Evolutionary conservation across 23 tunicate species (phyloP).

Genomic region (Corella eumyota): DNA sequence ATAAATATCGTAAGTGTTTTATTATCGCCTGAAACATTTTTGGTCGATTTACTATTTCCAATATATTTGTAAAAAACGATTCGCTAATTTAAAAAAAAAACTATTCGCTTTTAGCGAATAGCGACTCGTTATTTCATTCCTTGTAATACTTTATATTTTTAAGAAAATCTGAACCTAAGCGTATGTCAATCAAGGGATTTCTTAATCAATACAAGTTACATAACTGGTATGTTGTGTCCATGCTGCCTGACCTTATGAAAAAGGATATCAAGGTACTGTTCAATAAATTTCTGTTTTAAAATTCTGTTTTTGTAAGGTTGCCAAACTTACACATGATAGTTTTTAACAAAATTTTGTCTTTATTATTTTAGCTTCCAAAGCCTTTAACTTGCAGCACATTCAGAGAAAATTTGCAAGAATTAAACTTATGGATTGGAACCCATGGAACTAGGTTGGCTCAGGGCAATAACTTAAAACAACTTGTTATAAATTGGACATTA

Average conservation of each 20-base stretch:
- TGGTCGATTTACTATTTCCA: no score
- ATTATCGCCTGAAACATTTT: no score
- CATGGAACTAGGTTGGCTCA: constrained; percentile 66
- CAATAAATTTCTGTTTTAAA: not conserved
- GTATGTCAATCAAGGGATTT: constrained; percentile 65
- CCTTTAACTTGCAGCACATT: constrained; percentile 82
- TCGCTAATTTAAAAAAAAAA: no score
- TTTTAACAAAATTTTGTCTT: no score
- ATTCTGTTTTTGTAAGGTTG: not conserved
- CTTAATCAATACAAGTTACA: constrained; percentile 29
- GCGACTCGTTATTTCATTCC: no score
- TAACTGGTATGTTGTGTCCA: constrained; percentile 87
- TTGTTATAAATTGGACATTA: not conserved
- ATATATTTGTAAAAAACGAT: no score
- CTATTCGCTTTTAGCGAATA: no score
- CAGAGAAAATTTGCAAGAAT: constrained; percentile 46
- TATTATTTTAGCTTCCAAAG: constrained; percentile 45
- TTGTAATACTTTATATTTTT: no score
- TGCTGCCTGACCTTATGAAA: constrained; percentile 73
- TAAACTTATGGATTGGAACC: constrained; percentile 89
- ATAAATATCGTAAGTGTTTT: no score
- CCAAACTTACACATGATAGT: no score
- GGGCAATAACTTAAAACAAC: no score
- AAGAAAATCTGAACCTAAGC: constrained; percentile 67
- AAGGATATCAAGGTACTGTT: constrained; percentile 59